Conservation (phyloP, 2,888 invertebrate genomes). For the Lottia gigantea region DNA sequence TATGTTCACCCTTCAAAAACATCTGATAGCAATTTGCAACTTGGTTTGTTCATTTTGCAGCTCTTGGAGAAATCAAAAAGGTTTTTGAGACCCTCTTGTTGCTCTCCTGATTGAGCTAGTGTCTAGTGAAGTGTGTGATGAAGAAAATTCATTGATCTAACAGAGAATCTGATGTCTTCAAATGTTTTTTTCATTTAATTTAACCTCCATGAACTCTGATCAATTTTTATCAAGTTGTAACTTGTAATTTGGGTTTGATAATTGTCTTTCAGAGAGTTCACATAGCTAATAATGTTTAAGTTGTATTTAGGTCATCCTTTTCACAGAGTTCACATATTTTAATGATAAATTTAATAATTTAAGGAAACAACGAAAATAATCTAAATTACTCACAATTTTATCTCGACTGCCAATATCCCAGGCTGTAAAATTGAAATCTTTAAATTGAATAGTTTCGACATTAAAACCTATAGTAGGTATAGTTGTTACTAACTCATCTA, state of each 20-base stretch:
- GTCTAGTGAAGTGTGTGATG: background rate
- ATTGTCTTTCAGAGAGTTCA: background rate
- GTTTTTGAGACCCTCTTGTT: background rate
- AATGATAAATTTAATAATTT: background rate
- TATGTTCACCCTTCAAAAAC: no score
- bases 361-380: background rate
- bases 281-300: background rate
- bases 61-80: no score
- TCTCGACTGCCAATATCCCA: slow-evolving; percentile 62
- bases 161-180: no score
- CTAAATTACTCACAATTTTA: slow-evolving; percentile 49
- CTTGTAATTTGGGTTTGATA: no score
- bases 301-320: no score
- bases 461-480: slow-evolving; percentile 60
- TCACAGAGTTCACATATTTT: background rate
- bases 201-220: no score
- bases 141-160: no score
- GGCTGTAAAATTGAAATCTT: slow-evolving; percentile 55
- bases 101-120: background rate
- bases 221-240: no score
- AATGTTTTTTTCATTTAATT: no score
- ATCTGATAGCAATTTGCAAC: no score
- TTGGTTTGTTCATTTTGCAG: no score
- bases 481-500: slow-evolving; percentile 51
- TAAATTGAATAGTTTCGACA: slow-evolving; percentile 57